These are phyloP conservation scores for Sisor rabdophorus DNA, from an alignment of 2,113 vertebrate genomes.

Conservation along the genomic window DNA sequence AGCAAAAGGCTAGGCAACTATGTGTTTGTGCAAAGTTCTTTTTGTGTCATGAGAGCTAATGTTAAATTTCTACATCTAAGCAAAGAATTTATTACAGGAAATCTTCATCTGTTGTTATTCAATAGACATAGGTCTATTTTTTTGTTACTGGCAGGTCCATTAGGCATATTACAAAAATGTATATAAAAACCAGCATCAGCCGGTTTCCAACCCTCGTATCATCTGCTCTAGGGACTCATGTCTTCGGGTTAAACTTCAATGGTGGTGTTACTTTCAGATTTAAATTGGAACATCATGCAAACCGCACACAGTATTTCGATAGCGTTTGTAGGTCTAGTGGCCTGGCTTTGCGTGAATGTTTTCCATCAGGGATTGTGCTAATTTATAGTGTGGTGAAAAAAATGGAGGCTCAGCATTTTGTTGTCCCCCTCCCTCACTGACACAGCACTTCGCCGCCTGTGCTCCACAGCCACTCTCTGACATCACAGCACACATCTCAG, in stretches of 20 bases:
- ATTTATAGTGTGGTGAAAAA: conserved; percentile 49
- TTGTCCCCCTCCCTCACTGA: conserved; percentile 29
- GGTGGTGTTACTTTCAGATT: conserved; percentile 37
- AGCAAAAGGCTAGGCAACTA: conserved; percentile 5
- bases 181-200: conserved; percentile 34
- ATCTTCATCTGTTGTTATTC: conserved; percentile 33
- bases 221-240: conserved; percentile 34
- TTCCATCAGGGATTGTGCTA: conserved; percentile 43
- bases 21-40: not conserved
- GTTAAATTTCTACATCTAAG: conserved; percentile 11
- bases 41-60: not conserved
- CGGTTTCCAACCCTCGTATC: conserved; percentile 35
- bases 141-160: conserved; percentile 27
- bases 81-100: conserved; percentile 23
- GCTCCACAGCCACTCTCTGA: conserved; percentile 43
- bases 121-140: conserved; percentile 21
- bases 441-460: conserved; percentile 43
- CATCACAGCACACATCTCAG: conserved; percentile 49
- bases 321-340: conserved; percentile 35
- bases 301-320: conserved; percentile 36
- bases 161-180: conserved; percentile 39
- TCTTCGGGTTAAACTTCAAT: conserved; percentile 45
- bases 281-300: conserved; percentile 37
- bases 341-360: conserved; percentile 40
- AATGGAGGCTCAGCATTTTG: conserved; percentile 45